These are phyloP conservation scores for Anoncus sp. DNA, from an alignment of 2,888 invertebrate species.

Conservation along the genomic window DNA sequence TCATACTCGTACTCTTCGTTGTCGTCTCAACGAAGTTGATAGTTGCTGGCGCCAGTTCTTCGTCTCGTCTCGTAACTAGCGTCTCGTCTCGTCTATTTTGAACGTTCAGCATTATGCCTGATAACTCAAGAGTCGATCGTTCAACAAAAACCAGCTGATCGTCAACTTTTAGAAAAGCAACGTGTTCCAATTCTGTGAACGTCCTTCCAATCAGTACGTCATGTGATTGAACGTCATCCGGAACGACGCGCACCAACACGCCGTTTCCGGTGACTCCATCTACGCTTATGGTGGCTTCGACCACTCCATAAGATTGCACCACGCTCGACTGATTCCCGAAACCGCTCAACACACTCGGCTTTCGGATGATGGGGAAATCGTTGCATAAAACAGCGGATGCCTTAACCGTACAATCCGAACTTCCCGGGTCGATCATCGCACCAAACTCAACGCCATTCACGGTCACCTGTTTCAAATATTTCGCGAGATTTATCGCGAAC, in stretches of 20 bases:
- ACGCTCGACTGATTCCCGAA: slow-evolving; percentile 48
- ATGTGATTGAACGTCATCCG: slow-evolving; percentile 63
- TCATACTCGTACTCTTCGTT: too few species aligned
- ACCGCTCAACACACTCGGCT: slow-evolving; percentile 33
- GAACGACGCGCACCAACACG: slow-evolving; percentile 63
- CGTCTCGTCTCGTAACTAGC: too few species aligned
- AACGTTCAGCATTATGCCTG: too few species aligned
- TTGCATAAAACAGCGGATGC: slow-evolving; percentile 48
- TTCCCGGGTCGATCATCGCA: slow-evolving; percentile 59
- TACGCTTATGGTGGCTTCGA: neutral
- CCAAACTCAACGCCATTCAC: slow-evolving; percentile 31
- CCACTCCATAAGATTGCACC: slow-evolving; percentile 46
- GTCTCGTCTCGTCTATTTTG: too few species aligned
- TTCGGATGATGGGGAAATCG: slow-evolving; percentile 14
- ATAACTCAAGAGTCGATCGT: neutral
- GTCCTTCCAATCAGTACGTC: slow-evolving; percentile 67
- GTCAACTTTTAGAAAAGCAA: slow-evolving; percentile 60
- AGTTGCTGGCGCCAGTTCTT: too few species aligned
- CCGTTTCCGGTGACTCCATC: slow-evolving; percentile 39
- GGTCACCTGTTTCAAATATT: slow-evolving; percentile 55
- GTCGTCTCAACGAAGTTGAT: too few species aligned
- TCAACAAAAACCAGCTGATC: slow-evolving; percentile 26
- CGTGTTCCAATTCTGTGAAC: slow-evolving; percentile 61
- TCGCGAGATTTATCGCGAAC: slow-evolving; percentile 26
- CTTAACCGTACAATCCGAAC: slow-evolving; percentile 61